Base-by-base conservation (phyloP, 64 coral and sea anemone genomes). In the Cladopsammia gracilis region DNA sequence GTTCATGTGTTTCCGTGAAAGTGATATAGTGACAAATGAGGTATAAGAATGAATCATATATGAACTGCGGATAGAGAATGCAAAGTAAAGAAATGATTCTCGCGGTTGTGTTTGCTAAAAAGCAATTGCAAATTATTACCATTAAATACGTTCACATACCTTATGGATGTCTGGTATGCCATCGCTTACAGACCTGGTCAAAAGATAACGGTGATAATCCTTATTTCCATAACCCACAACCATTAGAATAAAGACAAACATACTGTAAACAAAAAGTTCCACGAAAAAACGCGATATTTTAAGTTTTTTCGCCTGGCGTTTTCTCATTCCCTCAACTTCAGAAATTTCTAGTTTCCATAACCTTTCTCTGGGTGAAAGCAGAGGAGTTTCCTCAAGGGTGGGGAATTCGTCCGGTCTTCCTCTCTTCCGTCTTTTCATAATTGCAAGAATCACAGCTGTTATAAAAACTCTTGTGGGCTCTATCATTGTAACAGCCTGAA, bases 181-280 rank as follows among this genome's bases (percentile, higher is more conserved):
- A 25, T 81, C 50, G 14, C 51, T 51, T 14, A 81, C 60, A 23
- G 48, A 81, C 42, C 60, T 81, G 7, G 53, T 81, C 54, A 81
- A 59, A 2, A 81, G 10, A 20, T 61, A 81, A 14, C 25, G 22
- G 48, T 57, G 24, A 14, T 62, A 3, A 25, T 25, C 13, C 43
- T 34, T 57, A 13, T 81, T 81, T 14, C 78, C 48, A 60, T 81
- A 81, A 20, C 78, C 61, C 53, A 42, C 7, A 0, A 34, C 34
- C 34, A 34, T 34, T 2, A 34, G 34, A 34, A 34, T 34, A 34
- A 34, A 34, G 34, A 60, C 13, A 75, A 75, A 75, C 71, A 75
- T 14, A 26, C 12, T 5, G 25, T 45, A 75, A 26, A 75, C 71
- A 43, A 23, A 12, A 11, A 58, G 23, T 25, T 81, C 78, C 26